Conservation (phyloP, 1,140 invertebrate species). For the Danaus melanippus region DNA sequence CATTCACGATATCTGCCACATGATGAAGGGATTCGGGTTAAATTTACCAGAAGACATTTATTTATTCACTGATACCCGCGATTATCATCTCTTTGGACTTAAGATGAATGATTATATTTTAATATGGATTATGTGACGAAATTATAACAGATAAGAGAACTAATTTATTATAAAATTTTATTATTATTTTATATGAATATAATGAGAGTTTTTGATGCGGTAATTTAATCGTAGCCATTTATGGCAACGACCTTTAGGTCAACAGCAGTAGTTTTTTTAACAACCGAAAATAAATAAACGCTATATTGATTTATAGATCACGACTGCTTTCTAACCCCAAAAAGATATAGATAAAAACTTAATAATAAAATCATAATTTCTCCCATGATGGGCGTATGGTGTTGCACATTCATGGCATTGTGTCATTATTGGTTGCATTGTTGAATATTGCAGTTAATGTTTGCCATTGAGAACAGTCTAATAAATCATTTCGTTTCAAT, state of each 20-base stretch:
- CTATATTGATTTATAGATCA: too few species aligned
- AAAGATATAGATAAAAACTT: conserved; percentile 14
- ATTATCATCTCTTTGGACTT: conserved; percentile 52
- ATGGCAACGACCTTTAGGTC: too few species aligned
- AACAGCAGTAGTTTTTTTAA: too few species aligned
- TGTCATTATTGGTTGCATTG: conserved; percentile 53
- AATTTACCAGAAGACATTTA: conserved; percentile 70
- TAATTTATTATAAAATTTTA: too few species aligned
- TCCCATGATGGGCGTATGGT: conserved; percentile 45
- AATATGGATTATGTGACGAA: conserved; percentile 9
- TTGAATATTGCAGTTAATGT: conserved; percentile 6
- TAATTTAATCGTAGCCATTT: too few species aligned
- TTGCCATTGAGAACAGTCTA: conserved; percentile 20
- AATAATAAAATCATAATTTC: conserved; percentile 42
- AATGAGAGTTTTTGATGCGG: too few species aligned
- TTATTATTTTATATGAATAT: too few species aligned
- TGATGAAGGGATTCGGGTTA: conserved; percentile 62
- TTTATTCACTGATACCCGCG: conserved; percentile 58
- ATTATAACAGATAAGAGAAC: too few species aligned
- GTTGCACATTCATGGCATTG: conserved; percentile 43
- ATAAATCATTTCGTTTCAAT: conserved; percentile 29
- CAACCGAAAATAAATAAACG: too few species aligned
- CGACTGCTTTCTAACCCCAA: too few species aligned
- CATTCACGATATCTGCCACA: conserved; percentile 64
- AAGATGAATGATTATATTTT: conserved; percentile 23